These are phyloP conservation scores for Lymantria dispar DNA, from an alignment of 2,888 invertebrate species.

Conservation along the genomic window DNA sequence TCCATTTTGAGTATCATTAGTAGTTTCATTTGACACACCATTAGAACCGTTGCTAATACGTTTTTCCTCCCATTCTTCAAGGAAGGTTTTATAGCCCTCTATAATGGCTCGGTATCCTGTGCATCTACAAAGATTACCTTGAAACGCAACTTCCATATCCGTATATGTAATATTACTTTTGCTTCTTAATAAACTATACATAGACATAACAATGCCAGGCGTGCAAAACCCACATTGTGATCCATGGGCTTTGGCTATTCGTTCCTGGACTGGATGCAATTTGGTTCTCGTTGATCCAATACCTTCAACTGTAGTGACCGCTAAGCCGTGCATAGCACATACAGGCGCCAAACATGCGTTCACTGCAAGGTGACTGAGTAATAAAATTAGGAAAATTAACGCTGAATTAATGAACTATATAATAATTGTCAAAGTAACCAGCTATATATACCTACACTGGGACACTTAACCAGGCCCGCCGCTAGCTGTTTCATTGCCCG, in stretches of 20 bases:
- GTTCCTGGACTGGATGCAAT: conserved; percentile 93
- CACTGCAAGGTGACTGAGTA: conserved; percentile 86
- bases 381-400: neutral
- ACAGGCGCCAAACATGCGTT: conserved; percentile 96
- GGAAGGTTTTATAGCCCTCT: conserved; percentile 93
- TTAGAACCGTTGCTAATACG: conserved; percentile 42
- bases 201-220: conserved; percentile 98
- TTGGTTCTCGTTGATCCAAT: conserved; percentile 91
- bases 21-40: conserved; percentile 20
- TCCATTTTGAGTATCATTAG: neutral
- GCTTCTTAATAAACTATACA: conserved; percentile 93
- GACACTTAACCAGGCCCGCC: too few relatives aligned
- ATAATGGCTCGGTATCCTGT: conserved; percentile 97
- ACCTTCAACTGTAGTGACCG: conserved; percentile 96
- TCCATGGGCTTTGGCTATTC: conserved; percentile 94
- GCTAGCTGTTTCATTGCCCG: too few relatives aligned
- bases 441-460: too few relatives aligned
- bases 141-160: conserved; percentile 90
- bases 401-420: too few relatives aligned
- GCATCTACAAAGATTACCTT: conserved; percentile 94
- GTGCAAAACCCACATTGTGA: conserved; percentile 98
- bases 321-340: conserved; percentile 92
- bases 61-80: conserved; percentile 86
- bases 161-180: conserved; percentile 87
- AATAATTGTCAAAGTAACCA: too few relatives aligned